These are phyloP conservation scores for Gambusia yucatana DNA, from an alignment of 2,797 vertebrate genomes.

Conservation along the genomic window DNA sequence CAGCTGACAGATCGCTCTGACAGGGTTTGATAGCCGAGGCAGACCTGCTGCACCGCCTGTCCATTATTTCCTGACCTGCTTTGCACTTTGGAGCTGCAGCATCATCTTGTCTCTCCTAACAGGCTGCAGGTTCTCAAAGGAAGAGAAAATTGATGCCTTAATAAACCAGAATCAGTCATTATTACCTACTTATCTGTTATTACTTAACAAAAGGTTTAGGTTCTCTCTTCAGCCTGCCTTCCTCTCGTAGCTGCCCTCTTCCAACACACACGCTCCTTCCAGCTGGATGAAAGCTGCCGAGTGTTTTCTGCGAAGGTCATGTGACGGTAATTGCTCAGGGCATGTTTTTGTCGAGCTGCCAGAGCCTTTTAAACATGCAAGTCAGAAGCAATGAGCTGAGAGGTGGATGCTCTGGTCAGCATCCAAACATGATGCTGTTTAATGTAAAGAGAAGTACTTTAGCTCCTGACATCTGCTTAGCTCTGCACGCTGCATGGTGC, in stretches of 20 bases:
- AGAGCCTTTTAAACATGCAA: slow-evolving; percentile 45
- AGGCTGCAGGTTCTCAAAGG: slow-evolving; percentile 9
- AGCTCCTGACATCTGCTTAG: slow-evolving; percentile 5
- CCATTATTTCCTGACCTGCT: slow-evolving; percentile 16
- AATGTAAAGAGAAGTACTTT: slow-evolving; percentile 21
- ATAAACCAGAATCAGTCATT: slow-evolving; percentile 21
- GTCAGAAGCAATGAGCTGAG: slow-evolving; percentile 25
- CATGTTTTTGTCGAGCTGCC: slow-evolving; percentile 55
- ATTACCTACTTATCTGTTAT: slow-evolving; percentile 32
- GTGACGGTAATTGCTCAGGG: slow-evolving; percentile 49
- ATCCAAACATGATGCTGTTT: not conserved
- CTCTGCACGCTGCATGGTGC: slow-evolving; percentile 3
- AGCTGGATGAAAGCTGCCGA: slow-evolving; percentile 6
- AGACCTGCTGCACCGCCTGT: slow-evolving; percentile 25
- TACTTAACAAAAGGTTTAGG: not conserved
- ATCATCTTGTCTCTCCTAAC: slow-evolving; percentile 5
- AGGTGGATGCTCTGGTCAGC: slow-evolving; percentile 24
- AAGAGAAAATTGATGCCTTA: slow-evolving; percentile 28
- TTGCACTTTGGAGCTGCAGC: slow-evolving; percentile 1
- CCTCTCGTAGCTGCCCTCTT: not conserved
- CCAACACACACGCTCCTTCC: slow-evolving; percentile 1
- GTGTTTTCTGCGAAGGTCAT: slow-evolving; percentile 47
- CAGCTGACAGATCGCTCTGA: slow-evolving; percentile 52
- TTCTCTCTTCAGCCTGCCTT: not conserved
- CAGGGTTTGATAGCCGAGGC: slow-evolving; percentile 34